A percentile compares a stretch with the other conserved stretches of the same genome.
Evolutionary conservation across 2,113 vertebrate genomes (phyloP).

Genomic region (Plotosus lineatus): DNA sequence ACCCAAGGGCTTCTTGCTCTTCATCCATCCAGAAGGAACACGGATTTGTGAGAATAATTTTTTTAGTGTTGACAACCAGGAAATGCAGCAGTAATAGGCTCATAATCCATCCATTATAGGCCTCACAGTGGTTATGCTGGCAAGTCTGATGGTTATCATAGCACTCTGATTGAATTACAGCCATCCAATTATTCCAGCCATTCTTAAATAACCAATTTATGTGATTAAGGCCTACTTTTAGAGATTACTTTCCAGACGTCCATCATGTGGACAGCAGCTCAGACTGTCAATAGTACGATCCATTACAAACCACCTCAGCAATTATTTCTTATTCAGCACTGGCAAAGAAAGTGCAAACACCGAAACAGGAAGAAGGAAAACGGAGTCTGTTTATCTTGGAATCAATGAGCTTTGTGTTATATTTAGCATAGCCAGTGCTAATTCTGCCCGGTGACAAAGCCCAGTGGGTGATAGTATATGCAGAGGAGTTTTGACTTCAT

Average conservation of each 20-base stretch:
- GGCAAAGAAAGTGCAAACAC: constrained; percentile 48
- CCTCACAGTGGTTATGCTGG: not conserved
- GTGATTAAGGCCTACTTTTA: constrained; percentile 60
- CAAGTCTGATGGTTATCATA: not conserved
- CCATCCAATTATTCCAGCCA: constrained; percentile 39
- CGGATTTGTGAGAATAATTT: not conserved
- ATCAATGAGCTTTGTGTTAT: constrained; percentile 40
- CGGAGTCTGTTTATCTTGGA: constrained; percentile 9
- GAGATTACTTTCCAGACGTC: constrained; percentile 59
- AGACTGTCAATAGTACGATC: constrained; percentile 59
- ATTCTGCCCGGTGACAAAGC: constrained; percentile 37
- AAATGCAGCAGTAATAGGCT: constrained; percentile 12
- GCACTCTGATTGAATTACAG: not conserved
- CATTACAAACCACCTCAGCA: constrained; percentile 58
- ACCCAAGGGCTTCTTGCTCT: no score
- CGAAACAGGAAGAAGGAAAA: constrained; percentile 30
- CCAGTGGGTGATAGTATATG: constrained; percentile 25
- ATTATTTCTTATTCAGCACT: constrained; percentile 58
- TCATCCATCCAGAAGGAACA: no score
- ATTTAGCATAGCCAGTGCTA: constrained; percentile 34
- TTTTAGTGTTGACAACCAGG: not conserved
- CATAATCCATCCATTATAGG: not conserved
- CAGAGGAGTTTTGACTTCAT: constrained; percentile 19
- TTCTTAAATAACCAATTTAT: constrained; percentile 54
- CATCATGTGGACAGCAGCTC: constrained; percentile 56